Conservation (phyloP, 2,113 vertebrate species). For the Asarcornis scutulata region DNA sequence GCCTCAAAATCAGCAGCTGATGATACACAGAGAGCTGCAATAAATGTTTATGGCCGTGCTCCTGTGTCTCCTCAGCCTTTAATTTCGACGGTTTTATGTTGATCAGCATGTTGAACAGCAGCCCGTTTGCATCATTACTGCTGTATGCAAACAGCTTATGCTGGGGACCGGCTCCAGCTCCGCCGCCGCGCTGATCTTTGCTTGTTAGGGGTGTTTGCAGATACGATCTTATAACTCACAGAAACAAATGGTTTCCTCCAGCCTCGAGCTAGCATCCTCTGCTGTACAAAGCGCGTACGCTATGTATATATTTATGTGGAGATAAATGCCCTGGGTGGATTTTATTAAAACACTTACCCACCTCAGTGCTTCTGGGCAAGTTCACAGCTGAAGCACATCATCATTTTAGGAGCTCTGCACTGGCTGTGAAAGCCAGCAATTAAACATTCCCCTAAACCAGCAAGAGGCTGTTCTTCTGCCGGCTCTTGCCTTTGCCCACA, state of each 20-base stretch:
- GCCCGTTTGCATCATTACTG: constrained; percentile 49
- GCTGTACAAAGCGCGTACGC: not conserved
- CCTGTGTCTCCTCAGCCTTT: constrained; percentile 61
- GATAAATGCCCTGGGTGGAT: constrained; percentile 18
- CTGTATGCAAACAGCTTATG: constrained; percentile 50
- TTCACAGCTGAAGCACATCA: not conserved
- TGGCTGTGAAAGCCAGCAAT: not conserved
- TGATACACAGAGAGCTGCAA: constrained; percentile 50
- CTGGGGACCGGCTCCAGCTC: constrained; percentile 23
- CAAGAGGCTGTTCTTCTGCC: not conserved
- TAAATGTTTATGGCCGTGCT: constrained; percentile 63
- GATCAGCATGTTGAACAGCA: constrained; percentile 42
- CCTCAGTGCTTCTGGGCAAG: not conserved
- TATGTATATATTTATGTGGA: not conserved
- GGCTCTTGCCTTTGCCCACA: not conserved
- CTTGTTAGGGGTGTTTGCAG: constrained; percentile 55
- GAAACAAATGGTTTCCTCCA: constrained; percentile 40
- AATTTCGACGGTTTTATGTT: constrained; percentile 57
- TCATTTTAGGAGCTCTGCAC: not conserved
- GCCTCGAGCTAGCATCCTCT: not conserved
- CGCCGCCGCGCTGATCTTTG: not conserved
- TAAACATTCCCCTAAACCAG: constrained; percentile 10
- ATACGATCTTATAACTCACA: constrained; percentile 47
- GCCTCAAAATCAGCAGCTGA: constrained; percentile 54
- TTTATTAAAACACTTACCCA: constrained; percentile 19